Evolutionary conservation across 2,888 invertebrate species (phyloP).

Genomic region (Ditula angustiorana): DNA sequence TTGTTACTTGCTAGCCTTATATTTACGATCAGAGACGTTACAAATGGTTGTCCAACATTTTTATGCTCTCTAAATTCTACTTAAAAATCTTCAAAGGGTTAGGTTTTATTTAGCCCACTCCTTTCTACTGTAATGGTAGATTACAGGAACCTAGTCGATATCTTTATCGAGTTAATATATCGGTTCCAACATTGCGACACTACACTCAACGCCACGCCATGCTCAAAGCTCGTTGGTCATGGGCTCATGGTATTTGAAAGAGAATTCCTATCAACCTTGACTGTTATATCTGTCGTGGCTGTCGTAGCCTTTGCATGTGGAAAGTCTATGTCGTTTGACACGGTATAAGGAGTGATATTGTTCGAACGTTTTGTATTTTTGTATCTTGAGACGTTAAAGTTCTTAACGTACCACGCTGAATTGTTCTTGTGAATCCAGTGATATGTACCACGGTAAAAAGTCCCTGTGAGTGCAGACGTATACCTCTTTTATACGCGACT

Average conservation of each 20-base stretch:
- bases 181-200: conserved; percentile 28
- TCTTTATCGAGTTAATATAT: conserved; percentile 22
- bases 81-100: too few species aligned
- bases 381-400: not conserved
- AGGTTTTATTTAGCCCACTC: not conserved
- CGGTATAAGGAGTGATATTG: conserved; percentile 19
- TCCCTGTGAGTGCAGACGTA: too few species aligned
- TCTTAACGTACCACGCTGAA: not conserved
- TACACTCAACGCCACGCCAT: conserved; percentile 29
- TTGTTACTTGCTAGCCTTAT: too few species aligned
- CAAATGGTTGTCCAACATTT: too few species aligned
- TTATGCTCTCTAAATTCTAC: too few species aligned
- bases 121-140: conserved; percentile 2
- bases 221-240: conserved; percentile 26
- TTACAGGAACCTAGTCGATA: conserved; percentile 11
- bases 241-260: conserved; percentile 39
- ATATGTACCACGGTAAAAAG: too few species aligned
- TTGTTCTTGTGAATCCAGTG: too few species aligned
- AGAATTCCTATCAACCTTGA: conserved; percentile 35
- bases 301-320: conserved; percentile 38
- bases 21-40: too few species aligned
- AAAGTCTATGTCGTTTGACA: conserved; percentile 21
- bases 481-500: too few species aligned
- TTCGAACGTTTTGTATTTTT: conserved; percentile 24
- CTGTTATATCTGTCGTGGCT: conserved; percentile 28